Evolutionary conservation across 2,888 invertebrate genomes (phyloP), one percentile per base, ranked within the genome.

Genomic region (Adelognathus sp.): DNA sequence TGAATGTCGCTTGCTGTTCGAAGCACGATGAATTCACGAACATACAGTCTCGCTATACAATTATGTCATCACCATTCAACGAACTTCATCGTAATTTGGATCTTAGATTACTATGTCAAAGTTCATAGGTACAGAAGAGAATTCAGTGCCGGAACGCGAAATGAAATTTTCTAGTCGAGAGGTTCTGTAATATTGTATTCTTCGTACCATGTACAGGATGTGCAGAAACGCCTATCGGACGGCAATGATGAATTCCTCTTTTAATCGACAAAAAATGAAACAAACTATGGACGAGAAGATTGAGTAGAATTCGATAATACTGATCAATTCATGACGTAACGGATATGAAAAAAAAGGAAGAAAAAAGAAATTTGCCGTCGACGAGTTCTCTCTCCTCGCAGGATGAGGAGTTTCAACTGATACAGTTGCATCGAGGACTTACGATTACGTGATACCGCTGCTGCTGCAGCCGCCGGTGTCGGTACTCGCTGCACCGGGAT

Each of bases 371-470:
- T 24, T 18, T 11, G 24, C 24, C 21, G 50, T 50, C 50, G 50
- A 18, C 46, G 18, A 46, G 46, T 46, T 18, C 3, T 9, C 46
- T 18, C 6, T 14, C 11, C 41, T 3, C 18, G 7, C 16, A 18
- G 18, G 7, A 18, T 21, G 46, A 9, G 21, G 46, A 46, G 11
- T 46, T 18, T 1, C 3, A 18, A 71, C 11, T 16, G 31, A 69
- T 61, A 24, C 54, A 64, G 54, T 41, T 36, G 36, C 36, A 72
- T 73, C 50, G 63, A 54, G 52, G 56, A 72, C 46, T 69, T 69
- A 61, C 46, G 76, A 71, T 71, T 36, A 41, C 33, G 60, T 33
- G 61, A 71, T 60, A 76, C 31, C 50, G 16, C 33, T n/a, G n/a
- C n/a, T n/a, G n/a, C n/a, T n/a, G 5, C 50, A 24, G 24, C 24